Base-by-base conservation (phyloP, 2,888 invertebrate genomes). In the Apodemia duryi region DNA sequence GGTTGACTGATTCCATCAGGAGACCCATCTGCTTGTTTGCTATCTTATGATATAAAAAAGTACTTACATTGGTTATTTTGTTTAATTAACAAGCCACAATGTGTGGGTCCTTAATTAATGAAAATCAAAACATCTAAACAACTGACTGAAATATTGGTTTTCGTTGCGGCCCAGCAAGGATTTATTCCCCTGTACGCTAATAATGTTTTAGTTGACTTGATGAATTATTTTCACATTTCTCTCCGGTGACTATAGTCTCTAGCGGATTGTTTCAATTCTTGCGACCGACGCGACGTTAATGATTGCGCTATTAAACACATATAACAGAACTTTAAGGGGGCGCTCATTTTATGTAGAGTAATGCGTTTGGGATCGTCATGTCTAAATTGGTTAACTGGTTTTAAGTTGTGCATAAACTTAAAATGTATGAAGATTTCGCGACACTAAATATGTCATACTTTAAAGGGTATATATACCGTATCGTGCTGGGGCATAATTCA, bases 81-180 rank as follows among this genome's bases (percentile, higher is more conserved):
- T 38, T 38, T 38, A 38, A 38, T 38, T 38, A 38, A 38, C 38
- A 38, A 38, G 38, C 38, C 38, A 6, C 38, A 38, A 38, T 38
- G 6, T 38, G 41, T 10, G 41, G 41, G 13, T 46, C 46, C 13
- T 46, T 11, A 13, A 13, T 13, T 46, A 7, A 46, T 13, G 13
- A 13, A 46, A 3, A 46, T 46, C 28, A 65, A 66, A 65, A 71
- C 71, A 70, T 71, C 71, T 69, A 68, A 70, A 69, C 72, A 71
- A 70, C 72, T 71, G 73, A 75, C 74, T 74, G 49, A 49, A 75
- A 74, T 71, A 71, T 73, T 63, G 68, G 65, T 64, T 64, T 49
- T 62, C 63, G 60, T 61, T 60, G 66, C 65, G 73, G 73, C 75
- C 71, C 79, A 77, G 78, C 78, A 74, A 77, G 72, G 70, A 80